A percentile compares a stretch with the other conserved stretches of the same genome.
Evolutionary conservation across 35 echinoderm and acorn worm species (phyloP).

Genomic region (Anneissia japonica): DNA sequence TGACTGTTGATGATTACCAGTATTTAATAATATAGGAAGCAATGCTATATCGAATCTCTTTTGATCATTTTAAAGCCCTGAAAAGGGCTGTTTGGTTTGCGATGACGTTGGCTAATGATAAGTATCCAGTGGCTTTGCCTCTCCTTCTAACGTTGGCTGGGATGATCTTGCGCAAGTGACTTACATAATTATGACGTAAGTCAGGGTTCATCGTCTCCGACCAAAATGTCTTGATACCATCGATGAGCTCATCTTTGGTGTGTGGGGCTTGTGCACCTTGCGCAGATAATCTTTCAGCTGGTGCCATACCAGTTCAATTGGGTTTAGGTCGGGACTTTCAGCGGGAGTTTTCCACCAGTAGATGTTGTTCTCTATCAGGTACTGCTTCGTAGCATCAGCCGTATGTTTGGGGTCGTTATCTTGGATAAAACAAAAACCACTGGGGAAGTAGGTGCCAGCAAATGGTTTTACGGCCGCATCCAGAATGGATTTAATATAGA

Average conservation of each 20-base stretch:
- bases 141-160: constrained; percentile 16
- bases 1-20: no score
- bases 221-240: constrained; percentile 43
- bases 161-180: constrained; percentile 38
- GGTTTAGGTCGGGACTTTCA: constrained; percentile 36
- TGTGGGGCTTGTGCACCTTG: constrained; percentile 36
- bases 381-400: background rate
- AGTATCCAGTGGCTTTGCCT: constrained; percentile 45
- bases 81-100: background rate
- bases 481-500: no score
- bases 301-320: constrained; percentile 37
- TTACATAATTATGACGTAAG: constrained; percentile 39
- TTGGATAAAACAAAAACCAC: background rate
- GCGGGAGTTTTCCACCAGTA: constrained; percentile 10
- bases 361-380: background rate
- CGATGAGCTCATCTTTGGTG: constrained; percentile 28
- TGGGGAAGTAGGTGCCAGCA: background rate
- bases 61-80: background rate
- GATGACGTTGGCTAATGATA: background rate
- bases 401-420: background rate
- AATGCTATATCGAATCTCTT: background rate
- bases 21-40: no score
- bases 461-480: no score
- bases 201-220: background rate
- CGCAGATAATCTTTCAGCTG: constrained; percentile 10